These are phyloP conservation scores for Drosophila tristis DNA, from an alignment of 1,140 invertebrate genomes.

Conservation along the genomic window DNA sequence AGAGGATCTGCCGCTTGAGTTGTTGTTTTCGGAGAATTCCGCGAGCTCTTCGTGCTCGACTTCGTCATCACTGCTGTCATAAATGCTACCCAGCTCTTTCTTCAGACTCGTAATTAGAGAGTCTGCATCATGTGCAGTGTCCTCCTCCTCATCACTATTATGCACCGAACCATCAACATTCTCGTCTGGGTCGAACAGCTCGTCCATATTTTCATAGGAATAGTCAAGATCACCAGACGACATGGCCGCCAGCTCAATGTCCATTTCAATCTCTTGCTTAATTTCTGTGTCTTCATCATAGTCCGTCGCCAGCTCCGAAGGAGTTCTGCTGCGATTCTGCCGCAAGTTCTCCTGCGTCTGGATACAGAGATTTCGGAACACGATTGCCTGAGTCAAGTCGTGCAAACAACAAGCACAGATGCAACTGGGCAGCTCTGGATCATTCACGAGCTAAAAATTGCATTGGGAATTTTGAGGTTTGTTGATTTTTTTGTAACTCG, in stretches of 20 bases:
- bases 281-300: conserved; percentile 2
- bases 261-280: conserved; percentile 1
- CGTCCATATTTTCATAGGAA: neutral
- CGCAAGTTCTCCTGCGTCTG: conserved; percentile 45
- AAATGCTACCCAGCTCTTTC: conserved; percentile 43
- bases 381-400: conserved; percentile 51
- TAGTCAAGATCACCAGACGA: neutral
- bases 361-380: conserved; percentile 52
- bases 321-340: neutral
- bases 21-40: neutral
- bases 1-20: neutral
- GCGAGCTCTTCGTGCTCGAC: conserved; percentile 10
- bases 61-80: conserved; percentile 19
- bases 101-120: conserved; percentile 14
- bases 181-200: conserved; percentile 10
- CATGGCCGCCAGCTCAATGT: neutral
- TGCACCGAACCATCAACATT: neutral
- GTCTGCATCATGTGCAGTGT: conserved; percentile 31
- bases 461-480: neutral
- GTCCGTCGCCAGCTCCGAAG: neutral
- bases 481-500: neutral
- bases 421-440: conserved; percentile 39
- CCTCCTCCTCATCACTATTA: neutral
- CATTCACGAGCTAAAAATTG: conserved; percentile 25
- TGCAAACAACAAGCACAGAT: conserved; percentile 64